phyloP scores from a whole-genome alignment of 2,888 invertebrate species.

The Calameuta pallipes region DNA sequence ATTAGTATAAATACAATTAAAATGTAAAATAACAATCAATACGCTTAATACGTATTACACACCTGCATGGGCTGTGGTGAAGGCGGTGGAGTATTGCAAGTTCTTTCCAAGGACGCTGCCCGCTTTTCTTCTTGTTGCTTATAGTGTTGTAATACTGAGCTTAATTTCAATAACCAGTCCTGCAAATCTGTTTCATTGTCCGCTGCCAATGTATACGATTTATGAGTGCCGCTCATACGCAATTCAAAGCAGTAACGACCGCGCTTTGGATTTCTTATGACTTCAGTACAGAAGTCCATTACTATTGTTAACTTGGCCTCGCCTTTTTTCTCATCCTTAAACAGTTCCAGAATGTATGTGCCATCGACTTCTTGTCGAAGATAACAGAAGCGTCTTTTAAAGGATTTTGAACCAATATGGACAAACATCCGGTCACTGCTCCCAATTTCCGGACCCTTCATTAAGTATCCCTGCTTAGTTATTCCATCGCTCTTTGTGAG shows the following conservation, averaged over 20 bases:
- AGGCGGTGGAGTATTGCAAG: conserved; percentile 70
- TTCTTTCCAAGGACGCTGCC: conserved; percentile 74
- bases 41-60: background rate
- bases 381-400: conserved; percentile 90
- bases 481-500: conserved; percentile 79
- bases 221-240: conserved; percentile 86
- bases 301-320: conserved; percentile 93
- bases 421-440: conserved; percentile 91
- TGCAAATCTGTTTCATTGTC: conserved; percentile 85
- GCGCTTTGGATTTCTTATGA: conserved; percentile 87
- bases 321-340: conserved; percentile 92
- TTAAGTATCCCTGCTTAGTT: conserved; percentile 89
- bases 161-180: conserved; percentile 87
- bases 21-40: background rate
- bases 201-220: conserved; percentile 87
- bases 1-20: background rate
- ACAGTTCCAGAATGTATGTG: conserved; percentile 90
- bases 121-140: conserved; percentile 85
- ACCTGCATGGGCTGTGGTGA: conserved; percentile 72
- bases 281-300: conserved; percentile 93
- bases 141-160: conserved; percentile 85
- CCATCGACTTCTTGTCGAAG: conserved; percentile 91
- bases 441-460: conserved; percentile 92
- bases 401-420: conserved; percentile 92
- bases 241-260: conserved; percentile 90